Evolutionary conservation across 37 sponge, comb jelly and placozoan species (phyloP).

Genomic region (Diacarnus erythraeanus): DNA sequence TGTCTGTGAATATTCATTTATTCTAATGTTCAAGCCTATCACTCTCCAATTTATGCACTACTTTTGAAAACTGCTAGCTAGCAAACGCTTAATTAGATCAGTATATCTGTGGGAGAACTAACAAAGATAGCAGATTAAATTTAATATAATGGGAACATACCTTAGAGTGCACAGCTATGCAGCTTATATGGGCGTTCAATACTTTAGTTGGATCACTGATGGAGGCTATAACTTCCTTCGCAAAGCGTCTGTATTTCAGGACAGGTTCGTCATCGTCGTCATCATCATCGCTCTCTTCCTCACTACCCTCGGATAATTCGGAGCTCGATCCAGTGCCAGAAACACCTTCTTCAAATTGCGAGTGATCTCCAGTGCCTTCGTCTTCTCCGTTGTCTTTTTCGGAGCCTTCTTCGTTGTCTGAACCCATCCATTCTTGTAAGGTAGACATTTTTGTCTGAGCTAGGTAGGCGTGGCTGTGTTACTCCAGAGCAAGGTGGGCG

Average conservation of each 20-base stretch:
- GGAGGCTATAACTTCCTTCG: conserved; percentile 52
- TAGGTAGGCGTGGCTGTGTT: not conserved
- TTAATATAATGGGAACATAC: conserved; percentile 20
- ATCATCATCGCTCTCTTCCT: not conserved
- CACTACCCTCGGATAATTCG: not conserved
- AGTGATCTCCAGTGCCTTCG: not conserved
- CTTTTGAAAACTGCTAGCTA: too few species aligned
- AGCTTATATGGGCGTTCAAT: conserved; percentile 43
- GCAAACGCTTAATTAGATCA: too few species aligned
- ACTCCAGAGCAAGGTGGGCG: not conserved
- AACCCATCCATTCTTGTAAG: too few species aligned
- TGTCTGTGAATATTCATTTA: too few species aligned
- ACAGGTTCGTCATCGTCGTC: conserved; percentile 79
- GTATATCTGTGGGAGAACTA: too few species aligned
- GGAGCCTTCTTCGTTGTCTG: conserved; percentile 11
- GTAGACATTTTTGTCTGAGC: too few species aligned
- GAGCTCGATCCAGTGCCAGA: not conserved
- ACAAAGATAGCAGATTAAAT: too few species aligned
- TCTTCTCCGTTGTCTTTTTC: not conserved
- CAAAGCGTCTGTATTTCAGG: conserved; percentile 83
- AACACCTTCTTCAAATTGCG: not conserved
- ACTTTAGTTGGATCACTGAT: conserved; percentile 23
- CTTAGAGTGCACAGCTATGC: conserved; percentile 86
- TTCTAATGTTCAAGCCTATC: too few species aligned
- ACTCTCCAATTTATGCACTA: too few species aligned